Evolutionary conservation across 2,113 vertebrate species (phyloP), one percentile per base, ranked within the genome.

Genomic region (Vanacampus margaritifer): DNA sequence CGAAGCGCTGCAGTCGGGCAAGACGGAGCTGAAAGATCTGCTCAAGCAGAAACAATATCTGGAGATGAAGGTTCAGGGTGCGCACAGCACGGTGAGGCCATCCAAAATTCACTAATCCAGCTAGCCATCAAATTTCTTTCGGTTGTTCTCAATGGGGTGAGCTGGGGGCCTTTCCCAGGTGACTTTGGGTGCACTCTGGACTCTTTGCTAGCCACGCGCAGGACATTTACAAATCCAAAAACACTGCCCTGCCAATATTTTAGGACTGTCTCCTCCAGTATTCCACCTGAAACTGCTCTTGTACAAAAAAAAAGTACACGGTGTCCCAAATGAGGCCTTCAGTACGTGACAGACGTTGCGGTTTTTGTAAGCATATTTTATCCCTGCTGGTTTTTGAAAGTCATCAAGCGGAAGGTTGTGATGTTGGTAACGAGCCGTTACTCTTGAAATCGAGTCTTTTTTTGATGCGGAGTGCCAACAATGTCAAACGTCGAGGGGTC

Each of bases 61-160:
- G 78, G 91, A 93, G 35, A 86, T 91, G 10, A 86, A 88, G 28
- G 80, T 82, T 48, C 85, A 91, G 72, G 64, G 68, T 1, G 24
- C 74, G 2, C 64, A 78, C n/a, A 86, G 57, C 73, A 91, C 23
- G 87, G 93, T 93, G 75, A 78, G 14, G 1, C 7, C 23, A 32
- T 1, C 0, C 6, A 2, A 41, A n/a, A 37, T 14, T 32, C 32
- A 54, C 32, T 3, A 24, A 35, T 24, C 26, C 41, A 68, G 19
- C 13, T 28, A 28, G 53, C 4, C 12, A 54, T 26, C 12, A n/a
- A 7, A 3, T 45, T n/a, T 19, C 17, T 46, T 46, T 19, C 45
- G 16, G 4, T 46, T 53, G 7, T 24, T 26, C 53, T 26, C 11
- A 54, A 6, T n/a, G 19, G 4, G 1, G 17, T 6, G 45, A 19